A percentile compares a stretch with the other conserved stretches of the same genome.
Conservation (phyloP, 1,140 invertebrate genomes). For the Trichonephila clavata region DNA sequence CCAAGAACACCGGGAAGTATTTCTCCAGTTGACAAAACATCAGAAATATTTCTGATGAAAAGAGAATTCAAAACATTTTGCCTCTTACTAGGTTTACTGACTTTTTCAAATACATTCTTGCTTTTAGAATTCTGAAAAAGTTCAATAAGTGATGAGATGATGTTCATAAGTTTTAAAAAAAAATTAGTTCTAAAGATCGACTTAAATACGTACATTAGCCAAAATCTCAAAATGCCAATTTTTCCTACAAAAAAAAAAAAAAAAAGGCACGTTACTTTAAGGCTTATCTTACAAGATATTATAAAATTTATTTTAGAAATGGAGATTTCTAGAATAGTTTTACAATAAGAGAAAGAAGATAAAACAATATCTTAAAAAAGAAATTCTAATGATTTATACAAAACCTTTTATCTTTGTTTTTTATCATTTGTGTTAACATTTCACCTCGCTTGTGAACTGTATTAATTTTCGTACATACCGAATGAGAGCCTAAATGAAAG, state of each 20-base stretch:
- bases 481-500: not conserved
- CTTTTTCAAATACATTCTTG: slow-evolving; percentile 70
- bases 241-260: slow-evolving; percentile 6
- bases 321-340: not conserved
- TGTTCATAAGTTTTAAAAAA: not conserved
- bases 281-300: not conserved
- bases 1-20: slow-evolving; percentile 38
- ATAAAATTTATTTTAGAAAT: not conserved
- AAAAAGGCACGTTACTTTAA: not conserved
- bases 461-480: not conserved
- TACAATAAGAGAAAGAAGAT: not conserved
- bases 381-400: not conserved
- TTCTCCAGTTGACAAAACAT: slow-evolving; percentile 71
- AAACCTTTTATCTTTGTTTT: slow-evolving; percentile 30
- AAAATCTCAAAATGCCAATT: slow-evolving; percentile 48
- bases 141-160: not conserved
- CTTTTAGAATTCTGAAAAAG: slow-evolving; percentile 38
- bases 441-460: not conserved
- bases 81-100: slow-evolving; percentile 36
- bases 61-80: slow-evolving; percentile 57
- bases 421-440: slow-evolving; percentile 7
- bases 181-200: not conserved
- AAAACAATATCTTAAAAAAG: not conserved
- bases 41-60: slow-evolving; percentile 73
- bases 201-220: slow-evolving; percentile 13